Base-by-base conservation (phyloP, 2,888 invertebrate genomes). In the Nomada lathburiana region DNA sequence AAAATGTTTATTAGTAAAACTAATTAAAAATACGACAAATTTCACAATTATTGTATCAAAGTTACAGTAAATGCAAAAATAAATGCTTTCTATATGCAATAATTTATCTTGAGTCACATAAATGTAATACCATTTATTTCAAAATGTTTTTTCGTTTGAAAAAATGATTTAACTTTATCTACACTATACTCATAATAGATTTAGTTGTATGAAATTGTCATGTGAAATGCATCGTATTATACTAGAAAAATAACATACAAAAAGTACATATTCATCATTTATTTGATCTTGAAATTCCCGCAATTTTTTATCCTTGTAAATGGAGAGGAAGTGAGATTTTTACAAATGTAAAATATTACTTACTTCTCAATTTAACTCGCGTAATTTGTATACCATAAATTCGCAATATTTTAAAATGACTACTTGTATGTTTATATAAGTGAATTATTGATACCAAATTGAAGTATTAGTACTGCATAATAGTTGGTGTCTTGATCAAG, bases 401-500 rank as follows among this genome's bases (percentile, higher is more conserved):
- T 70, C 26, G 2, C 23, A 67, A 44, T 18, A 29, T 13, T 55
- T 74, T 68, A 70, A 76, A 80, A 55, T 52, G 0, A 57, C 47
- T 20, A 50, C 52, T 60, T 55, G 10, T 7, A 26, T 3, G 1
- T 2, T 16, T 10, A 1, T 13, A 11, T 2, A 50, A 20, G 9
- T 16, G 0, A 1, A 42, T 20, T 65, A 57, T 20, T 65, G 5
- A 20, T 62, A 65, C 4, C 53, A 59, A 70, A 74, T 74, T 20
- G 57, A 18, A 36, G 23, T 53, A 62, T 53, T 64, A 64, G 29
- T 47, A 11, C 11, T n/a, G 29, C 16, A 57, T 70, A 65, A 86
- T 74, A 83, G 91, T 89, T 68, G 81, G 77, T 90, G 86, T 85
- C 86, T 92, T 93, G 93, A 93, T 91, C 88, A 92, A 90, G 91